Evolutionary conservation across 2,888 invertebrate genomes (phyloP).

Genomic region (Cryptocephalus moraei): DNA sequence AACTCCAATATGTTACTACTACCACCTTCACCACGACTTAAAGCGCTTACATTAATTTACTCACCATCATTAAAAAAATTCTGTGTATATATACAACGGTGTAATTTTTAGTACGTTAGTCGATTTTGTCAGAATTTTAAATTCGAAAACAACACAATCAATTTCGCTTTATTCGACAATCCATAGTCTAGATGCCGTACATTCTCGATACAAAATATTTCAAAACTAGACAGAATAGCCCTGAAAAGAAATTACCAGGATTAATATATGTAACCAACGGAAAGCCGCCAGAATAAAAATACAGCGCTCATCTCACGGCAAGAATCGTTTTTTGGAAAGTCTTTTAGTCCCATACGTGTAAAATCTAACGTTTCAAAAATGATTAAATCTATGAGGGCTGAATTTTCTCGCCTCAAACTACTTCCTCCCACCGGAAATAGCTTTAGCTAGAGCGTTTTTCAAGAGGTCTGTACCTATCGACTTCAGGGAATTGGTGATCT

Average conservation of each 20-base stretch:
- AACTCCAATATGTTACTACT: slow-evolving; percentile 3
- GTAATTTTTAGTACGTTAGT: not conserved
- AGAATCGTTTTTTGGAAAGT: slow-evolving; percentile 1
- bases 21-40: slow-evolving; percentile 7
- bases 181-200: slow-evolving; percentile 7
- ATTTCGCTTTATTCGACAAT: not conserved
- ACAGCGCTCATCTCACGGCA: not conserved
- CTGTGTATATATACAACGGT: too few relatives aligned
- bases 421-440: slow-evolving; percentile 13
- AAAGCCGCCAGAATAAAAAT: not conserved
- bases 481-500: slow-evolving; percentile 31
- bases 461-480: slow-evolving; percentile 35
- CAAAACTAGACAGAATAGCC: slow-evolving; percentile 34
- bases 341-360: not conserved
- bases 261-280: too few relatives aligned
- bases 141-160: not conserved
- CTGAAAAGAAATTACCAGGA: slow-evolving; percentile 29
- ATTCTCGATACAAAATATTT: slow-evolving; percentile 18
- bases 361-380: not conserved
- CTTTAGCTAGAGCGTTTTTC: slow-evolving; percentile 29
- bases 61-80: too few relatives aligned
- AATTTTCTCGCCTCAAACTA: not conserved
- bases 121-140: not conserved
- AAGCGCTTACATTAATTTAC: slow-evolving; percentile 2
- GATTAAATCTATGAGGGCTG: not conserved